Evolutionary conservation across 2,113 vertebrate species (phyloP).

Genomic region (Lasiurus borealis): DNA sequence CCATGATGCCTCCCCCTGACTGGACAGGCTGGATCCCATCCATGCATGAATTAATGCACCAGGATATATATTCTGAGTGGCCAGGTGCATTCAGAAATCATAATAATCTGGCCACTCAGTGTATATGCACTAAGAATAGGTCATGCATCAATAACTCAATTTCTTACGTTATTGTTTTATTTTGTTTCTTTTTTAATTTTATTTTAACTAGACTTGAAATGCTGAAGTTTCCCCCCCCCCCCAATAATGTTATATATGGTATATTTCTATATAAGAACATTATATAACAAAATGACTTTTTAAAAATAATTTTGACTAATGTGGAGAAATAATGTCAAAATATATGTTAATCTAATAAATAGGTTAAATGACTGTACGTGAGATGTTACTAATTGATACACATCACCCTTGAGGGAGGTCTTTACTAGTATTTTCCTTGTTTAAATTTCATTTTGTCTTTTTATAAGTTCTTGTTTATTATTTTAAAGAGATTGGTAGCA

Average conservation of each 20-base stretch:
- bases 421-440: not conserved
- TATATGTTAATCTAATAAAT: not conserved
- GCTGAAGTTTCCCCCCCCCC: not conserved
- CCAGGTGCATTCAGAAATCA: too few species aligned
- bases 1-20: too few species aligned
- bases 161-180: not conserved
- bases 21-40: too few species aligned
- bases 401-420: not conserved
- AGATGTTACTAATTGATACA: not conserved
- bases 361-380: not conserved
- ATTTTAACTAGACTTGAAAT: not conserved
- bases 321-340: not conserved
- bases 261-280: not conserved
- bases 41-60: too few species aligned
- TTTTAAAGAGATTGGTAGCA: not conserved
- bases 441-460: not conserved
- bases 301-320: not conserved
- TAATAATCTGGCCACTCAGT: too few species aligned
- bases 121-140: not conserved
- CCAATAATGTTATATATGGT: not conserved
- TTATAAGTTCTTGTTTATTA: not conserved
- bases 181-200: constrained; percentile 29
- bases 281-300: not conserved
- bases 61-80: too few species aligned
- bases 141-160: not conserved